Percentiles rank a stretch among this genome's conserved stretches.
These are phyloP conservation scores for Eubucco bourcierii DNA, from an alignment of 2,113 vertebrate species.

Conservation along the genomic window DNA sequence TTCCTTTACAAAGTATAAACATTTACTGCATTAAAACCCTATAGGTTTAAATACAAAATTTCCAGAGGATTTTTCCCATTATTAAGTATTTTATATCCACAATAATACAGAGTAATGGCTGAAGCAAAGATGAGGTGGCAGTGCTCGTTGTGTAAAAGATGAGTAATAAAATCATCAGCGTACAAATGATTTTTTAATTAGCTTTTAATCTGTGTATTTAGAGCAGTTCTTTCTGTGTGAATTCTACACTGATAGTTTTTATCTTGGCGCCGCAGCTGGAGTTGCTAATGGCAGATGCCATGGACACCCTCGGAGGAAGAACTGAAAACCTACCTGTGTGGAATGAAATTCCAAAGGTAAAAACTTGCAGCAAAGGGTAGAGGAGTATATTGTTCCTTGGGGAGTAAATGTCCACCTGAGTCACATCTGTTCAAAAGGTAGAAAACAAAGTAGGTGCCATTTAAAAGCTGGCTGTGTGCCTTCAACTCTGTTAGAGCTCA, in stretches of 20 bases:
- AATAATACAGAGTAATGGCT: slow-evolving; percentile 65
- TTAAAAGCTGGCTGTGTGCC: background rate
- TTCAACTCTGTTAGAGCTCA: background rate
- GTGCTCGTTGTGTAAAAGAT: slow-evolving; percentile 75
- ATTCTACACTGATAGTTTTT: slow-evolving; percentile 85
- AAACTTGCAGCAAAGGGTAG: slow-evolving; percentile 44
- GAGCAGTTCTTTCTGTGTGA: slow-evolving; percentile 83
- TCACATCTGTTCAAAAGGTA: slow-evolving; percentile 14
- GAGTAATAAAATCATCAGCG: slow-evolving; percentile 87
- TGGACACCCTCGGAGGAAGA: slow-evolving; percentile 83
- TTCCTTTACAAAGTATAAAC: slow-evolving; percentile 69
- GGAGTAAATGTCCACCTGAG: slow-evolving; percentile 41
- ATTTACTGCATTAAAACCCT: slow-evolving; percentile 64
- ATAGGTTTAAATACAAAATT: slow-evolving; percentile 64
- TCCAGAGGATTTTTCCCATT: slow-evolving; percentile 50
- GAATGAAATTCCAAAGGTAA: slow-evolving; percentile 83
- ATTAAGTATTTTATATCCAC: slow-evolving; percentile 60
- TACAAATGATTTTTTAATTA: slow-evolving; percentile 92
- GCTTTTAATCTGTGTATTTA: slow-evolving; percentile 89
- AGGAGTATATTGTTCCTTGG: background rate
- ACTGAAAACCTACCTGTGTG: slow-evolving; percentile 74
- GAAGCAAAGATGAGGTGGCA: slow-evolving; percentile 67
- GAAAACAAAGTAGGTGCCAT: background rate
- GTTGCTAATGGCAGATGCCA: slow-evolving; percentile 84
- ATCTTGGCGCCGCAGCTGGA: slow-evolving; percentile 85